Evolutionary conservation across 1,140 invertebrate species (phyloP).

Genomic region (Drosophila bocqueti): DNA sequence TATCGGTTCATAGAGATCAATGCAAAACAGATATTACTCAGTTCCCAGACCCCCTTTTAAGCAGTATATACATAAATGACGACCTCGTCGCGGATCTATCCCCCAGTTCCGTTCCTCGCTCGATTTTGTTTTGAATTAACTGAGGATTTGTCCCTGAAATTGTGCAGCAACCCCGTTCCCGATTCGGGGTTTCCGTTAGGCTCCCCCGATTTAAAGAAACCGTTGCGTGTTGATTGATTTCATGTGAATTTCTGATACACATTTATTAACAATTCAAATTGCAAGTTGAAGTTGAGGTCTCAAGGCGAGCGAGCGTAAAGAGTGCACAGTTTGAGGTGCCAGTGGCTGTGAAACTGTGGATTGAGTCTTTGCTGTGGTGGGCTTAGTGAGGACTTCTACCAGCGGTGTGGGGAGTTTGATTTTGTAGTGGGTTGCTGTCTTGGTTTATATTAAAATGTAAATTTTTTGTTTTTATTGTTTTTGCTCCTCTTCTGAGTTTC

Average conservation of each 20-base stretch:
- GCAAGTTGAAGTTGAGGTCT: slow-evolving; percentile 36
- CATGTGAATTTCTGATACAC: slow-evolving; percentile 55
- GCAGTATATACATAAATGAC: slow-evolving; percentile 1
- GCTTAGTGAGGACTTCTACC: background rate
- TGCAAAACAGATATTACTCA: slow-evolving; percentile 26
- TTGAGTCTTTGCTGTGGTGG: background rate
- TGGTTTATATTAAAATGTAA: background rate
- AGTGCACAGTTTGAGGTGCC: background rate
- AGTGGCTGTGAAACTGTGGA: background rate
- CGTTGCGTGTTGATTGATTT: slow-evolving; percentile 57
- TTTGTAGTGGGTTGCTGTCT: background rate
- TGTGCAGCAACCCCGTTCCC: slow-evolving; percentile 74
- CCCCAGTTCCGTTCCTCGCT: background rate
- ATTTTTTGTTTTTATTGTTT: background rate
- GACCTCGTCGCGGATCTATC: slow-evolving; percentile 35
- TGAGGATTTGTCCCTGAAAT: slow-evolving; percentile 66
- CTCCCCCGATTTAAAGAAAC: slow-evolving; percentile 17
- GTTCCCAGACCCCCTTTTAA: slow-evolving; percentile 4
- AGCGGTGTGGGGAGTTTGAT: background rate
- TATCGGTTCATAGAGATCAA: slow-evolving; percentile 67
- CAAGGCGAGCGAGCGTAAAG: slow-evolving; percentile 31
- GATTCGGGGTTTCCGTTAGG: slow-evolving; percentile 59
- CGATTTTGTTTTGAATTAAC: slow-evolving; percentile 18
- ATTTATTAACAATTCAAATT: slow-evolving; percentile 79
- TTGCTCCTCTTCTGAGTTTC: background rate